Evolutionary conservation across 2,113 vertebrate species (phyloP).

Genomic region (Triplophysa dalaica): DNA sequence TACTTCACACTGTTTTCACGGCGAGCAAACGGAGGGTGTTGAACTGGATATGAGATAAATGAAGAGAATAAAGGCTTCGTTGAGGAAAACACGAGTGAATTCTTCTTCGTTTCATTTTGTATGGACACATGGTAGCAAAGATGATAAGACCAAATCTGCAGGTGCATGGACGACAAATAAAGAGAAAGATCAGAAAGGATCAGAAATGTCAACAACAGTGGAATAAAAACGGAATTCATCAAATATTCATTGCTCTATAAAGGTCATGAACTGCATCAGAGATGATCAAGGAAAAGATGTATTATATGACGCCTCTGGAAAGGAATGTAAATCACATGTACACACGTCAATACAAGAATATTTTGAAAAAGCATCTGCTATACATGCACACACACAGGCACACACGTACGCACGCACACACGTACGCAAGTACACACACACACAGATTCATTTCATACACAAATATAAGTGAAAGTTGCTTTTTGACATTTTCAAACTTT

Average conservation of each 20-base stretch:
- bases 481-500: no score
- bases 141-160: neutral
- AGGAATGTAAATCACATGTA: no score
- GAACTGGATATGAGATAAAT: constrained; percentile 45
- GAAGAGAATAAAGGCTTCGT: constrained; percentile 12
- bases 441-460: no score
- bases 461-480: no score
- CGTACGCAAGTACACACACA: no score
- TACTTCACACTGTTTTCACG: constrained; percentile 73
- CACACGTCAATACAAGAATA: no score
- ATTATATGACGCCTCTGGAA: no score
- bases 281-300: neutral
- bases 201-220: neutral
- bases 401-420: no score
- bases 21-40: constrained; percentile 65
- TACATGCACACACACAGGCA: no score
- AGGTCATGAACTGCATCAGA: neutral
- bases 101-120: neutral
- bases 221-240: neutral
- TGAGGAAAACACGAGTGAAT: constrained; percentile 24
- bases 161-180: neutral
- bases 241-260: no score
- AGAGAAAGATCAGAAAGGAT: constrained; percentile 1
- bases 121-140: neutral
- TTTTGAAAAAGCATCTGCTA: no score